phyloP scores from a whole-genome alignment of 2,113 vertebrate species.

The Lagopus muta region DNA sequence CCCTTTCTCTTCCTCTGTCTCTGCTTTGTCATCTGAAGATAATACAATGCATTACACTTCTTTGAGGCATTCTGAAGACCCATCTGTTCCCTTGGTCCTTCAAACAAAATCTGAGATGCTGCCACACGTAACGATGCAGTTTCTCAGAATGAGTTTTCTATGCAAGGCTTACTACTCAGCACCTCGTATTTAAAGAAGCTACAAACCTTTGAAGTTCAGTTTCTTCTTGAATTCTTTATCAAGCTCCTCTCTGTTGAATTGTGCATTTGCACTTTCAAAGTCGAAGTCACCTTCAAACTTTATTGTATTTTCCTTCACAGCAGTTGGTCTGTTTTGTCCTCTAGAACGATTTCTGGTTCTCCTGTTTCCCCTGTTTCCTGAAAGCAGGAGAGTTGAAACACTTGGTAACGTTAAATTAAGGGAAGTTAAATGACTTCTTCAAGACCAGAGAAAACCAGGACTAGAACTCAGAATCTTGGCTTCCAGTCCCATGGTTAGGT shows the following conservation, averaged over 20 bases:
- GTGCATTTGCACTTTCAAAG: constrained; percentile 96
- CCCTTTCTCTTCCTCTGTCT: constrained; percentile 78
- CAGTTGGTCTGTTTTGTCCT: constrained; percentile 86
- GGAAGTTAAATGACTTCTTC: constrained; percentile 22
- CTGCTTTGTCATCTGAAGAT: constrained; percentile 79
- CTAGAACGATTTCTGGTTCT: constrained; percentile 87
- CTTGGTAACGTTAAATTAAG: constrained; percentile 2
- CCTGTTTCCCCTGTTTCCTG: constrained; percentile 88
- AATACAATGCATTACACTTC: constrained; percentile 22
- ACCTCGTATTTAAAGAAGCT: constrained; percentile 26
- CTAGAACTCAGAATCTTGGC: constrained; percentile 39
- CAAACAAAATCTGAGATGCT: constrained; percentile 23
- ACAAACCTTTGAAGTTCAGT: constrained; percentile 86
- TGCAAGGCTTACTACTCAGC: constrained; percentile 16
- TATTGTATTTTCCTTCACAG: constrained; percentile 85
- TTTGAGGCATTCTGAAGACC: constrained; percentile 16
- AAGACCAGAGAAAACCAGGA: constrained; percentile 42
- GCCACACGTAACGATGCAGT: neutral
- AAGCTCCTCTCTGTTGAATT: constrained; percentile 93
- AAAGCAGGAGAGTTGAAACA: constrained; percentile 39
- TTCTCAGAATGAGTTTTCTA: neutral
- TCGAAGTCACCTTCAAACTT: constrained; percentile 98
- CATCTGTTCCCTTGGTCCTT: constrained; percentile 39
- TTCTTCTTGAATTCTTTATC: constrained; percentile 88
- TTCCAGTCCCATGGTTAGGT: constrained; percentile 35